Base-by-base conservation (phyloP, 2,797 vertebrate species). In the Schizopygopsis malacanthus region DNA sequence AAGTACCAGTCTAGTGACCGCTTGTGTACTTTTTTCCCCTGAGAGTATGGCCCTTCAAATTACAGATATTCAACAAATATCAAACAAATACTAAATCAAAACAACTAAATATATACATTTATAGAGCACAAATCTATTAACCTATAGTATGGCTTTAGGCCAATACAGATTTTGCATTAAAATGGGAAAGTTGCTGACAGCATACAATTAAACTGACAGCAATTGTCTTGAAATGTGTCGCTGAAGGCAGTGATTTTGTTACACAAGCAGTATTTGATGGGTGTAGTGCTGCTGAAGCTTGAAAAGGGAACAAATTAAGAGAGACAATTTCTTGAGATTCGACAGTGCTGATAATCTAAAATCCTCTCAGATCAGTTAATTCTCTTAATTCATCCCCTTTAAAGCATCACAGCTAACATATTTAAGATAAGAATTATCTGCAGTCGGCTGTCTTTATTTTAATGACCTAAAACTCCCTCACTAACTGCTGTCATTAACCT, bases 231-330 rank as follows among this genome's bases (percentile, higher is more conserved):
- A 41, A 41, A 59, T 59, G 12, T 56, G 52, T n/a, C 39, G 37
- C 33, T 59, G 52, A 41, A 41, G 75, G 52, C 52, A 59, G 28
- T 78, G 33, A 41, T 56, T 77, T 56, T 39, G 33, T 77, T 56
- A 41, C 52, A 56, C 33, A 77, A 77, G 33, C 20, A 78, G 11
- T 4, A 54, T 78, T 78, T 78, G 52, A 59, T 22, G 33, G 20
- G 52, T 59, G 33, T n/a, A n/a, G 52, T 2, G 6, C 52, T 1
- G 6, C 50, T 59, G 52, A 41, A 8, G 37, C 20, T 56, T 78
- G 16, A 78, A 78, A 78, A 41, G 37, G 33, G 50, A 54, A 59
- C 22, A n/a, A 56, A 56, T 75, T 52, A 75, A 52, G 45, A 28
- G 45, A 75, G 9, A 75, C 7, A 10, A 37, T 41, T 41, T 78